Base-by-base conservation (phyloP, 2,797 vertebrate genomes). In the Macroramphosus scolopax region DNA sequence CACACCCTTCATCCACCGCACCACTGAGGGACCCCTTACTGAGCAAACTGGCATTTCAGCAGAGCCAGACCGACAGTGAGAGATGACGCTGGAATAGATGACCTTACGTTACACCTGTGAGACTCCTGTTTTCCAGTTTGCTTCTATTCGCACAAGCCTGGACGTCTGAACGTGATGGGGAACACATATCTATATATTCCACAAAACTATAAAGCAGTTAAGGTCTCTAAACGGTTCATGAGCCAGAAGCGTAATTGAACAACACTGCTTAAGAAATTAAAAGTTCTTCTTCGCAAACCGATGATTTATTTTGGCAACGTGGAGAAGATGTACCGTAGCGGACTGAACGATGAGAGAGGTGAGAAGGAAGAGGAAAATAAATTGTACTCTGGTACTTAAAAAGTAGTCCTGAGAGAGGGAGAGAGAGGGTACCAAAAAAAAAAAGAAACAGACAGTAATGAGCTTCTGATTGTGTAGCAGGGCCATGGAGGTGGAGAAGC, bases 391-490 rank as follows among this genome's bases (percentile, higher is more conserved):
- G 76, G 76, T 67, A 68, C 53, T 75, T 70, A 51, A 68, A 80
- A 70, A 34, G 59, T n/a, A 51, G n/a, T n/a, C 70, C 62, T 20
- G 3, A n/a, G n/a, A n/a, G n/a, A n/a, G 41, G 43, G 63, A 53
- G 28, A 49, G 51, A 63, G 38, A 51, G 51, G 51, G 25, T 32
- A 6, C 16, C 30, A 54, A 17, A 37, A 58, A 17, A 80, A 61
- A 79, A 66, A 63, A 52, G 28, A 39, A 42, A 31, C 17, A 43
- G 52, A 25, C 66, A 74, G 67, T 86, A 84, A 85, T 86, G 78
- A 82, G 77, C 63, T 77, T 67, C 76, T 83, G 82, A 86, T 86
- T 87, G 80, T 68, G 66, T 46, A 77, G 70, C 47, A 65, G 81
- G 77, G 62, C 68, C 69, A 77, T 15, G 68, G 63, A 72, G 75